phyloP scores from a whole-genome alignment of 1,140 invertebrate species.

The Cydia amplana region DNA sequence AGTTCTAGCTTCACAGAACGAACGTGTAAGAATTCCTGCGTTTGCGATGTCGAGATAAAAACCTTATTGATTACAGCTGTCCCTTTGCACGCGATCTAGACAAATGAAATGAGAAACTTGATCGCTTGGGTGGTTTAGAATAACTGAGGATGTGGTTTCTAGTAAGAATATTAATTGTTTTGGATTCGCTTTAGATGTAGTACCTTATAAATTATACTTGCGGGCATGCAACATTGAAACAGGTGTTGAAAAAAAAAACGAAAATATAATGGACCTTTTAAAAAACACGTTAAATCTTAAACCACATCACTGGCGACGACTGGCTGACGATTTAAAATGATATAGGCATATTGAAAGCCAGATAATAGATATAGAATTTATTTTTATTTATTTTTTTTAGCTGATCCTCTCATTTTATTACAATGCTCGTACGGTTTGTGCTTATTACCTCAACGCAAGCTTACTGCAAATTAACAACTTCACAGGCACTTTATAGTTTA shows the following conservation, averaged over 20 bases:
- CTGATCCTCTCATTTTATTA: no score
- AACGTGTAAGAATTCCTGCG: constrained; percentile 71
- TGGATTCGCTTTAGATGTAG: background rate
- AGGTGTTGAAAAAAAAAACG: background rate
- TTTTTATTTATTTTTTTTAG: no score
- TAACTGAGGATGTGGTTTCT: constrained; percentile 16
- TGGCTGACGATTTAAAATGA: no score
- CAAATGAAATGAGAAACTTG: constrained; percentile 72
- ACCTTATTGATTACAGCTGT: constrained; percentile 70
- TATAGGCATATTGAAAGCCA: no score
- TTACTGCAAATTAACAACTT: no score
- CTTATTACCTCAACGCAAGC: no score
- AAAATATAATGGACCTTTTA: background rate
- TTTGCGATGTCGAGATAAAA: constrained; percentile 66
- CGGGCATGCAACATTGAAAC: background rate
- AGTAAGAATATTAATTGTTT: constrained; percentile 20
- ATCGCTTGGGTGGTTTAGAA: constrained; percentile 40
- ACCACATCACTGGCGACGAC: no score
- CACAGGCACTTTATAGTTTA: no score
- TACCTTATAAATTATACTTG: background rate
- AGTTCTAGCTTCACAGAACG: constrained; percentile 58
- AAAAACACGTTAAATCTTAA: background rate
- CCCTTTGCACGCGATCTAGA: constrained; percentile 68
- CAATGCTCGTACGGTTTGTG: no score
- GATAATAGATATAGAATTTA: no score